A percentile compares a stretch with the other conserved stretches of the same genome.
phyloP scores from a whole-genome alignment of 2,113 vertebrate species.

The Phodopus roborovskii region DNA sequence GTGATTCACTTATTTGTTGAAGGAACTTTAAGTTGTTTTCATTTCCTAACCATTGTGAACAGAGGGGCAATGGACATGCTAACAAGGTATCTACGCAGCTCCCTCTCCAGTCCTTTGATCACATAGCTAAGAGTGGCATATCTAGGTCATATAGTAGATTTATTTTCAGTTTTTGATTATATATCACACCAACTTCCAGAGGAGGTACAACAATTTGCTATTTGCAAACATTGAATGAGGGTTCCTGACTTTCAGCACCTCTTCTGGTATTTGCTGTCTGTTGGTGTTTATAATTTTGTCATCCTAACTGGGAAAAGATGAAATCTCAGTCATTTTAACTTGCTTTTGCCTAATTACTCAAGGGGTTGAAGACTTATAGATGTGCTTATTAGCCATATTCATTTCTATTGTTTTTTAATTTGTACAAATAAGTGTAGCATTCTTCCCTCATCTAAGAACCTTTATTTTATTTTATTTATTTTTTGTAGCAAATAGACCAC shows the following conservation, averaged over 20 bases:
- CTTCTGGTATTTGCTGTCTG: not conserved
- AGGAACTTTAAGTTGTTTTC: not conserved
- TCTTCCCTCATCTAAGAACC: not conserved
- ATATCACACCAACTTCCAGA: not conserved
- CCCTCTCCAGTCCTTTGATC: not conserved
- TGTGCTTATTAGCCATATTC: not conserved
- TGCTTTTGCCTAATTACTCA: not conserved
- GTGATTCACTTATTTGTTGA: no score
- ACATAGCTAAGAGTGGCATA: not conserved
- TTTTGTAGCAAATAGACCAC: not conserved
- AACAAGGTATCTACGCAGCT: not conserved
- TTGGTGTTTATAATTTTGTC: not conserved
- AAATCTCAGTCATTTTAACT: not conserved
- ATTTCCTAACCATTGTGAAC: not conserved
- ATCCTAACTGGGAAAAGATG: not conserved
- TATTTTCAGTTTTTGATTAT: not conserved
- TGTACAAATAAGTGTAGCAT: not conserved
- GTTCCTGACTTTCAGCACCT: not conserved
- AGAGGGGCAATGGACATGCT: not conserved
- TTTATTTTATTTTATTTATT: not conserved
- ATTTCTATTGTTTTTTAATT: not conserved
- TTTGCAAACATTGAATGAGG: no score
- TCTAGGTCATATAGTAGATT: not conserved
- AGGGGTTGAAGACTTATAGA: not conserved
- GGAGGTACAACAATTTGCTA: not conserved